phyloP scores from a whole-genome alignment of 2,797 vertebrate species.

The Acanthurus lineatus region DNA sequence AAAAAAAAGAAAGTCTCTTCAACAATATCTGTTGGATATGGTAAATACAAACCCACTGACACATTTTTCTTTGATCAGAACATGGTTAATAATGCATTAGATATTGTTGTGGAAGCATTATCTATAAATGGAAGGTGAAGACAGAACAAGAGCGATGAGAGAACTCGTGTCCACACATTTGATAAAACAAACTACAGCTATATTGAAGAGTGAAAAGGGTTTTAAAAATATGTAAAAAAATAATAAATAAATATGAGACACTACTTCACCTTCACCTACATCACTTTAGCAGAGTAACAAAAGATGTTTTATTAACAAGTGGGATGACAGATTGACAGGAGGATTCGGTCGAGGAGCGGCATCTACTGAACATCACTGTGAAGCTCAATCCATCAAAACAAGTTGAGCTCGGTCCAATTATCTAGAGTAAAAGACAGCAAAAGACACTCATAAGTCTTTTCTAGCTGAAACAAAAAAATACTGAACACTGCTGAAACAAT shows the following conservation, averaged over 20 bases:
- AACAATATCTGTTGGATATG: slow-evolving; percentile 40
- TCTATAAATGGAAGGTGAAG: slow-evolving; percentile 44
- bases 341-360: slow-evolving; percentile 5
- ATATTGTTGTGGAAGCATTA: slow-evolving; percentile 51
- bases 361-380: slow-evolving; percentile 23
- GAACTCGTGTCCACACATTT: slow-evolving; percentile 30
- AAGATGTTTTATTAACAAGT: slow-evolving; percentile 49
- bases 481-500: neutral
- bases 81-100: slow-evolving; percentile 43
- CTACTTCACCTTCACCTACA: slow-evolving; percentile 57
- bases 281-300: slow-evolving; percentile 56
- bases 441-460: slow-evolving; percentile 15
- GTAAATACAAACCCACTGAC: slow-evolving; percentile 60
- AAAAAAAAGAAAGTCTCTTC: slow-evolving; percentile 44
- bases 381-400: slow-evolving; percentile 32
- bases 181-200: slow-evolving; percentile 63
- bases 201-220: slow-evolving; percentile 38
- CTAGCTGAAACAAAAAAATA: neutral
- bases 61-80: slow-evolving; percentile 39
- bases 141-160: slow-evolving; percentile 33
- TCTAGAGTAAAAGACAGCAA: slow-evolving; percentile 56
- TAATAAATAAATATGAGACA: slow-evolving; percentile 77
- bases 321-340: slow-evolving; percentile 31
- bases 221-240: slow-evolving; percentile 49
- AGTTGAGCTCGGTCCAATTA: slow-evolving; percentile 67